These are phyloP conservation scores for Chalcis sispes DNA, from an alignment of 2,888 invertebrate genomes.

Conservation along the genomic window DNA sequence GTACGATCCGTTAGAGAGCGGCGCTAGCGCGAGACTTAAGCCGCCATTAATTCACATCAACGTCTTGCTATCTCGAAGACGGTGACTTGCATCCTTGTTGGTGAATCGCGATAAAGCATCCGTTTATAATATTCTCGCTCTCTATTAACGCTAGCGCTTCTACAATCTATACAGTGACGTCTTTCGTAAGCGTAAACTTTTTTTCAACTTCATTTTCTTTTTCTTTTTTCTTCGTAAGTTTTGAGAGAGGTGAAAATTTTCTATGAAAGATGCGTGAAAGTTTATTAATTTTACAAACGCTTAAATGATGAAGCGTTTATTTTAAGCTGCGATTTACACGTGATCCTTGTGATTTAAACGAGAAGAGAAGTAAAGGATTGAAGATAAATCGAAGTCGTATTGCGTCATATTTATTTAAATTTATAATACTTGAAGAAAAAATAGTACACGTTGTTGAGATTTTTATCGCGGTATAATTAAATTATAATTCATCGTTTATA, in stretches of 20 bases:
- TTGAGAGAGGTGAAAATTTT: neutral
- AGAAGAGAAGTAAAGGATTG: too few species aligned
- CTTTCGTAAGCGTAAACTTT: neutral
- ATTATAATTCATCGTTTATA: too few species aligned
- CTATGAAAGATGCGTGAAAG: too few species aligned
- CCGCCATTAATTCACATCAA: conserved; percentile 76
- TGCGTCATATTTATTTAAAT: too few species aligned
- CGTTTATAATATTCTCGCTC: conserved; percentile 38
- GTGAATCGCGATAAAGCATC: conserved; percentile 68
- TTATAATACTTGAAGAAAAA: too few species aligned
- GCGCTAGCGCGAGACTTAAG: conserved; percentile 63
- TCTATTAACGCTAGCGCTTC: neutral
- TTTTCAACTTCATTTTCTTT: neutral
- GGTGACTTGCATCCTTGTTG: conserved; percentile 74
- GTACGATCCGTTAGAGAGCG: neutral
- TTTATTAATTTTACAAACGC: too few species aligned
- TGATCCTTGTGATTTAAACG: too few species aligned
- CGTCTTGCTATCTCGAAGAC: conserved; percentile 71
- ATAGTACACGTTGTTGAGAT: too few species aligned
- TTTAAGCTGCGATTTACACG: too few species aligned
- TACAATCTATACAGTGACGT: neutral
- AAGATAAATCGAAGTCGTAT: too few species aligned
- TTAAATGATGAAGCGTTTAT: too few species aligned
- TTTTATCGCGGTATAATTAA: too few species aligned
- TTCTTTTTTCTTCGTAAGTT: neutral